Evolutionary conservation across 2,888 invertebrate species (phyloP), one percentile per base, ranked within the genome.

Genomic region (Caenorhabditis sp.): DNA sequence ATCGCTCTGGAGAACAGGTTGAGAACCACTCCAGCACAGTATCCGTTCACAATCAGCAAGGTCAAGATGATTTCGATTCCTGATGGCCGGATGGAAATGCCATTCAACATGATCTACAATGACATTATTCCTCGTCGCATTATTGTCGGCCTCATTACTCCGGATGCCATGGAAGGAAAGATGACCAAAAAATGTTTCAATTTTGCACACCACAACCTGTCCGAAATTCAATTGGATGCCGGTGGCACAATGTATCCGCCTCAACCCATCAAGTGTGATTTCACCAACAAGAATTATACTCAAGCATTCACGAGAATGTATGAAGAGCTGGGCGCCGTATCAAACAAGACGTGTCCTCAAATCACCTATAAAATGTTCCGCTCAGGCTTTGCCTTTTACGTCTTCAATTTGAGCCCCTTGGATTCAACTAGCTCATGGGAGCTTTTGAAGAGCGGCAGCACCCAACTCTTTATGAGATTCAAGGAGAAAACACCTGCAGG

Each of bases 1-100:
- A 61, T 75, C 28, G 63, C 74, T 5, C 8, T 75, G n/a, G 74
- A 75, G 49, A 64, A 51, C 4, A 19, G 38, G 7, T n/a, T 75
- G 5, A 7, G 64, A 12, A 26, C 35, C 2, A 35, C 64, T 0
- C 63, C 74, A 0, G 74, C 74, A n/a, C 51, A 64, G 28, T 75
- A 75, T 12, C 74, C 74, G 0, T 75, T 61, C 14, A 75, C 51
- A 1, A 31, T 16, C 10, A 16, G 41, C 12, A 75, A 64, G 14
- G 64, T 64, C n/a, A 75, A 75, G 22, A 1, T 54, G 0, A 61
- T 75, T 14, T 2, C 54, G 0, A 41, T 75, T 22, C 74, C 74
- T 5, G 74, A 38, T 6, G 56, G 56, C 7, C 12, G 74, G 7
- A 22, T n/a, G 1, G 74, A 75, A 12, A 1, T 75, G 0, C 74